A percentile compares a stretch with the other conserved stretches of the same genome.
phyloP scores from a whole-genome alignment of 2,113 vertebrate species.

The Cynoglossus semilaevis region DNA sequence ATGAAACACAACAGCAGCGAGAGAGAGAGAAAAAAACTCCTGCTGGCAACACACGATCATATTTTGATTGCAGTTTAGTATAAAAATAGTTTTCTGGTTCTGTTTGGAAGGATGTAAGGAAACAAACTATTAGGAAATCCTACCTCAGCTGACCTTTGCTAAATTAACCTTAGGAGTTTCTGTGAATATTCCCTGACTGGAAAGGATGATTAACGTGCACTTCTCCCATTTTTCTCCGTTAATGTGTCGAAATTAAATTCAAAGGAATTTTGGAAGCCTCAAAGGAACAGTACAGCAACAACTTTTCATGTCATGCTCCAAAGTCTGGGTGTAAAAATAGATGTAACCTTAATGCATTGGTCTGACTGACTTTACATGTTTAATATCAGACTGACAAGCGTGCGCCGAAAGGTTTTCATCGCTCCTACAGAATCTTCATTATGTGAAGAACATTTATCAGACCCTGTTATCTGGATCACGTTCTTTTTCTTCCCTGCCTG shows the following conservation, averaged over 20 bases:
- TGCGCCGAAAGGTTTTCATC: no score
- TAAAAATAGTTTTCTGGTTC: constrained; percentile 43
- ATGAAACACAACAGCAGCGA: constrained; percentile 37
- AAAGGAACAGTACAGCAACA: neutral
- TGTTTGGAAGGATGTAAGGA: constrained; percentile 47
- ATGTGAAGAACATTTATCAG: no score
- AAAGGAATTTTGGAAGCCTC: constrained; percentile 1
- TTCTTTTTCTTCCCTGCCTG: no score
- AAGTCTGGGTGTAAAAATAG: neutral
- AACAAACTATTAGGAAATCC: constrained; percentile 49
- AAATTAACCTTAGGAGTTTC: constrained; percentile 15
- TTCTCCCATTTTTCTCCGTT: neutral
- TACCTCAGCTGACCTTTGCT: constrained; percentile 38
- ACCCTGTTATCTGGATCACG: no score
- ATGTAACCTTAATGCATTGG: no score
- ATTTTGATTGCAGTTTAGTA: constrained; percentile 61
- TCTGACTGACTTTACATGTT: no score
- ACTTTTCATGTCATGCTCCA: neutral
- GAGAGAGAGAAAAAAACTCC: constrained; percentile 58
- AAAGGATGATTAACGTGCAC: constrained; percentile 20
- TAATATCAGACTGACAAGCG: no score
- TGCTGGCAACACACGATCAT: constrained; percentile 41
- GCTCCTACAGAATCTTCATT: no score
- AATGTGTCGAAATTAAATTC: neutral
- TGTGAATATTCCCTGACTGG: constrained; percentile 29